Evolutionary conservation across 1,140 invertebrate genomes (phyloP).

Genomic region (Drosophila melanica): DNA sequence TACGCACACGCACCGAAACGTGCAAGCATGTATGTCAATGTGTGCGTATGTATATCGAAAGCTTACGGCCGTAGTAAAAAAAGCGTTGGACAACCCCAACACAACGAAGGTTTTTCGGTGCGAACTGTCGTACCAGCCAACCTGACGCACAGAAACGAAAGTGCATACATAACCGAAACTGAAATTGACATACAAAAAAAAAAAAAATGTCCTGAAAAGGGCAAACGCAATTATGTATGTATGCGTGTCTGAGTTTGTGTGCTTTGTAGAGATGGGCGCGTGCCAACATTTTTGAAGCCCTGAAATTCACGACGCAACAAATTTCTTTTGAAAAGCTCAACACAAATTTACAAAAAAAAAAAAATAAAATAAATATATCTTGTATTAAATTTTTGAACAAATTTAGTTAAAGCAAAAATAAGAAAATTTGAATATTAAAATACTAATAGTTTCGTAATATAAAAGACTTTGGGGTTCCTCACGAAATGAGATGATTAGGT

Average conservation of each 20-base stretch:
- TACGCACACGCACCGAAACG: slow-evolving; percentile 8
- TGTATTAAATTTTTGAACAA: too few relatives aligned
- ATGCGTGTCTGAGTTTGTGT: not conserved
- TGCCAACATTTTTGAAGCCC: too few relatives aligned
- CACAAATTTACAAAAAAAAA: too few relatives aligned
- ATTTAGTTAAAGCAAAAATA: too few relatives aligned
- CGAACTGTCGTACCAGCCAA: not conserved
- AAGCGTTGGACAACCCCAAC: slow-evolving; percentile 39
- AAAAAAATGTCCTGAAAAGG: slow-evolving; percentile 10
- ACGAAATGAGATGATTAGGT: too few relatives aligned
- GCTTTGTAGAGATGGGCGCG: too few relatives aligned
- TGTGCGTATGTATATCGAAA: slow-evolving; percentile 14
- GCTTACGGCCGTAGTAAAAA: slow-evolving; percentile 38
- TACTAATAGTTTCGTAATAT: too few relatives aligned
- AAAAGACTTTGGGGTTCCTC: too few relatives aligned
- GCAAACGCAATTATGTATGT: slow-evolving; percentile 16
- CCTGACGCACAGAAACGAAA: slow-evolving; percentile 24
- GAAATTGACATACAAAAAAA: not conserved
- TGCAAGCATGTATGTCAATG: not conserved
- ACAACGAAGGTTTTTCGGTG: slow-evolving; percentile 21
- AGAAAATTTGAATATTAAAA: too few relatives aligned
- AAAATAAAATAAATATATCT: too few relatives aligned
- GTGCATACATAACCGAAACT: slow-evolving; percentile 31
- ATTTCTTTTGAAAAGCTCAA: too few relatives aligned
- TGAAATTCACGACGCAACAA: too few relatives aligned